Base-by-base conservation (phyloP, 2,113 vertebrate genomes). In the Oncorhynchus gorbuscha region DNA sequence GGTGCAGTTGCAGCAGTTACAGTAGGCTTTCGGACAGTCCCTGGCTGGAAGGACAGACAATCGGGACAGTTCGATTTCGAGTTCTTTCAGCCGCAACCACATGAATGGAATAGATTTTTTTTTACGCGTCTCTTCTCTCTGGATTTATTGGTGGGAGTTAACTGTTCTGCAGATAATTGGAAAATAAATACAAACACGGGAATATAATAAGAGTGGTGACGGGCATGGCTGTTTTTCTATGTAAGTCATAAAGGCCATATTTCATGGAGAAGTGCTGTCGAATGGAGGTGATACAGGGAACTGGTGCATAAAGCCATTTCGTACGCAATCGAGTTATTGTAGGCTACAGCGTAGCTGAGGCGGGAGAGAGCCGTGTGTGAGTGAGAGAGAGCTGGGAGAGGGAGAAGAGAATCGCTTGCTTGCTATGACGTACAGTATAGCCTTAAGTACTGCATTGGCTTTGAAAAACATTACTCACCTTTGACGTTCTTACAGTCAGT, bases 161-260 rank as follows among this genome's bases (percentile, higher is more conserved):
- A 65, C 45, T 35, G 39, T 77, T 76, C 69, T 30, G 62, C 32
- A 69, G 45, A 75, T 14, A 69, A 71, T 45, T 45, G 39, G 8
- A 45, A 45, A 11, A 45, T 49, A 70, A 12, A 71, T 14, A 72
- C 28, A 61, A 58, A 32, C 11, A 59, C 51, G 28, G 55, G 73
- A 6, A 65, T 24, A 69, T 26, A 59, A 73, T 14, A 45, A 45
- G 39, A 45, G 39, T 45, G 39, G 24, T 4, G 76, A 81, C 78
- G 59, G 65, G 30, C 64, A 92, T 91, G 90, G 86, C 88, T 76
- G 76, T 83, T 4, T 14, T 67, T 20, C n/a, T 70, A 24, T 86
- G 91, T 92, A 77, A 82, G 86, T 79, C 9, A 1, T 32, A 18
- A 74, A 73, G 16, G 7, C 6, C 16, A 24, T 69, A 51, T 67